Evolutionary conservation across 1,140 invertebrate genomes (phyloP).

Genomic region (Bombus fervidus): DNA sequence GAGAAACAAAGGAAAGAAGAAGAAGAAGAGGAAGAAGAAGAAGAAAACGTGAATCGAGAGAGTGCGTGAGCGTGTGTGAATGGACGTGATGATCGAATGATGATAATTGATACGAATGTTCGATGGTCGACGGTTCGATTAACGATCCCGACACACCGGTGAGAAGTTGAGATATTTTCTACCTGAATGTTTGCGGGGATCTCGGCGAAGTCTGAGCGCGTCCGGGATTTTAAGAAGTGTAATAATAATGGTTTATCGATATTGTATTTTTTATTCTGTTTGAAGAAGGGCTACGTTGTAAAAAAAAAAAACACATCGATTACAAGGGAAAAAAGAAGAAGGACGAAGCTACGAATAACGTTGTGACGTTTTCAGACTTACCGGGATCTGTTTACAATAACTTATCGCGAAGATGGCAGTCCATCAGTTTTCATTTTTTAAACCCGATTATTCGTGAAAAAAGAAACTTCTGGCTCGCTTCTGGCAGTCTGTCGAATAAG

Average conservation of each 20-base stretch:
- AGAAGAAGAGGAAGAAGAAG: background rate
- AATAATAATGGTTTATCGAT: background rate
- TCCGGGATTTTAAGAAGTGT: background rate
- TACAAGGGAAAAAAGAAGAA: no score
- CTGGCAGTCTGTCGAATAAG: conserved; percentile 48
- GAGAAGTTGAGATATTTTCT: conserved; percentile 64
- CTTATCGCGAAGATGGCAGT: conserved; percentile 42
- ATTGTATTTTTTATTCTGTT: conserved; percentile 10
- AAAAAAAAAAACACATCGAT: background rate
- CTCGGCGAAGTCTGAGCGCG: conserved; percentile 28
- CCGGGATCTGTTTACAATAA: conserved; percentile 49
- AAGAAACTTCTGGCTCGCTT: conserved; percentile 28
- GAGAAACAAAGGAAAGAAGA: background rate
- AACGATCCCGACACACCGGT: conserved; percentile 48
- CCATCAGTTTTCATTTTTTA: conserved; percentile 54
- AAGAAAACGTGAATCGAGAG: conserved; percentile 5
- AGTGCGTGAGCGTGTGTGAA: conserved; percentile 19
- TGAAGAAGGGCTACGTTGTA: background rate
- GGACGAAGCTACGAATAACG: background rate
- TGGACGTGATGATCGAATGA: conserved; percentile 27
- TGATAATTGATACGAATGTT: conserved; percentile 36
- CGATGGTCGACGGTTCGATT: conserved; percentile 35
- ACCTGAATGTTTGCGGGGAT: conserved; percentile 56
- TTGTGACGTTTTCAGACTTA: conserved; percentile 35
- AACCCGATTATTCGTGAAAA: conserved; percentile 22